A percentile compares a stretch with the other conserved stretches of the same genome.
These are phyloP conservation scores for Agrotis ipsilon DNA, from an alignment of 2,888 invertebrate species.

Conservation along the genomic window DNA sequence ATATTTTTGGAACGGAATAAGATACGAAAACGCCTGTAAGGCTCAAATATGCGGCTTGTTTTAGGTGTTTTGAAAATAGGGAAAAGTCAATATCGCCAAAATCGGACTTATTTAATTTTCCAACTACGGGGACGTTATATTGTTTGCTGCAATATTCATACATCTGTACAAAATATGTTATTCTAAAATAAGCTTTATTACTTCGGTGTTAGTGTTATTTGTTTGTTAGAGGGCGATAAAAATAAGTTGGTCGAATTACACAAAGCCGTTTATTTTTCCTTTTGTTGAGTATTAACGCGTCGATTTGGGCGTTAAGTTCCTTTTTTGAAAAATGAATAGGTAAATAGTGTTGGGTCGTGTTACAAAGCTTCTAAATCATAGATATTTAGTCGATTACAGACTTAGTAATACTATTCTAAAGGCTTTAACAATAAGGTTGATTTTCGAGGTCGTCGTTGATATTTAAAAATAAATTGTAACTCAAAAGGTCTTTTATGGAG, in stretches of 20 bases:
- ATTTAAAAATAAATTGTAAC: slow-evolving; percentile 64
- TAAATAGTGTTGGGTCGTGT: slow-evolving; percentile 88
- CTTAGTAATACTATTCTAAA: slow-evolving; percentile 61
- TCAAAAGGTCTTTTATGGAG: slow-evolving; percentile 66
- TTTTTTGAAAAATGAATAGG: slow-evolving; percentile 90
- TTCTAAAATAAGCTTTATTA: slow-evolving; percentile 24
- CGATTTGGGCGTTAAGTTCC: slow-evolving; percentile 91
- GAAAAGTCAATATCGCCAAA: too few relatives aligned
- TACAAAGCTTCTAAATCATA: slow-evolving; percentile 83
- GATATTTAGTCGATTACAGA: slow-evolving; percentile 68
- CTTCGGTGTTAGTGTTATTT: background rate
- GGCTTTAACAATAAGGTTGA: slow-evolving; percentile 55
- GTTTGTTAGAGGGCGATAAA: background rate
- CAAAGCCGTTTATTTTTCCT: slow-evolving; percentile 90
- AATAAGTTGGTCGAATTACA: slow-evolving; percentile 74
- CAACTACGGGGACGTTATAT: too few relatives aligned
- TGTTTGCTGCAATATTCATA: slow-evolving; percentile 60
- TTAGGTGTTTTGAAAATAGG: too few relatives aligned
- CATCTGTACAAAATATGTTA: background rate
- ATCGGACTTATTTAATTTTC: too few relatives aligned
- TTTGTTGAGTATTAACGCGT: slow-evolving; percentile 88
- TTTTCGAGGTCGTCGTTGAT: slow-evolving; percentile 41
- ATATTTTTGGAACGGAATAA: too few relatives aligned
- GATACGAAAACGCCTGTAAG: too few relatives aligned
- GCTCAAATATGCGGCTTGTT: too few relatives aligned